These are phyloP conservation scores for Antechinus flavipes DNA, from an alignment of 2,113 vertebrate genomes.

Conservation along the genomic window DNA sequence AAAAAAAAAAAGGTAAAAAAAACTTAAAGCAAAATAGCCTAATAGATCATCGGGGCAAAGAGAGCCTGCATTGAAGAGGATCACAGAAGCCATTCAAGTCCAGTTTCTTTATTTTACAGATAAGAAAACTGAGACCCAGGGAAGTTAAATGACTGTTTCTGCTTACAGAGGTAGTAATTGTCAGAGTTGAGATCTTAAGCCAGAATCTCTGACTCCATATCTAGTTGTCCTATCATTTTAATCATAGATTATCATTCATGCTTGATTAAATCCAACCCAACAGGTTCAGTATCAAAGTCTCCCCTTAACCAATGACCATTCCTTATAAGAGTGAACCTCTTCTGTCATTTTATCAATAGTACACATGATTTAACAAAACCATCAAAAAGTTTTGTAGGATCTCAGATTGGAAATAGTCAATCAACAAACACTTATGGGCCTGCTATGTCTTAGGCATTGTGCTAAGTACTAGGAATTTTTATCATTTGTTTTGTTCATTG, in stretches of 20 bases:
- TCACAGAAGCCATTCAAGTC: not conserved
- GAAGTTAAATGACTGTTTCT: not conserved
- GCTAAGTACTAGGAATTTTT: not conserved
- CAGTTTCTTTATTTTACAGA: not conserved
- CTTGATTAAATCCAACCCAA: not conserved
- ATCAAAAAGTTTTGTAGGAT: not conserved
- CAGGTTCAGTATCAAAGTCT: slow-evolving; percentile 11
- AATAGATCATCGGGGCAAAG: not conserved
- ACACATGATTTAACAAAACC: not conserved
- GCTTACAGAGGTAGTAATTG: not conserved
- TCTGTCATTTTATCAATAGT: not conserved
- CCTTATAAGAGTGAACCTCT: not conserved
- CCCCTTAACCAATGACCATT: not conserved
- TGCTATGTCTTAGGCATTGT: not conserved
- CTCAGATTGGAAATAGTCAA: slow-evolving; percentile 35
- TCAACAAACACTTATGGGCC: not conserved
- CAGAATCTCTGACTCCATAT: not conserved
- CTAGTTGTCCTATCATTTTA: not conserved
- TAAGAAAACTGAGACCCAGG: not conserved
- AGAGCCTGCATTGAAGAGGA: not conserved
- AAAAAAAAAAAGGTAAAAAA: not conserved
- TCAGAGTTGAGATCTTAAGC: not conserved
- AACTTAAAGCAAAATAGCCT: not conserved
- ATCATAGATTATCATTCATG: not conserved
- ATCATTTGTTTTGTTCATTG: not conserved